Percentiles rank a stretch among this genome's conserved stretches.
Conservation (phyloP, 2,797 vertebrate species). For the Chaunax sp. region DNA sequence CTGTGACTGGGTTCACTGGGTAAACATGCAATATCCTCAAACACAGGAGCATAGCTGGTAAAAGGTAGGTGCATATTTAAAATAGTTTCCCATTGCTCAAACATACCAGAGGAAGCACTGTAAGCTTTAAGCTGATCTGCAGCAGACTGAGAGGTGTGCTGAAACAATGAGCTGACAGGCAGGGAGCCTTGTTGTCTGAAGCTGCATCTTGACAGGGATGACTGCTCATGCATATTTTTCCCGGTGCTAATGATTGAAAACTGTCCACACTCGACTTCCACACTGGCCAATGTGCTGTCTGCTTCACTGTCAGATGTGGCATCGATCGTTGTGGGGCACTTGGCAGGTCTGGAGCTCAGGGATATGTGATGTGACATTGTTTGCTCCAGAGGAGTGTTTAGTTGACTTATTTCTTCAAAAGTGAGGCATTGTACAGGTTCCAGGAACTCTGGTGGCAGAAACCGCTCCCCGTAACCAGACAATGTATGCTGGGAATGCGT, state of each 20-base stretch:
- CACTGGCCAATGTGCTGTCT: conserved; percentile 72
- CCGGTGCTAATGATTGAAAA: conserved; percentile 41
- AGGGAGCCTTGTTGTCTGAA: conserved; percentile 32
- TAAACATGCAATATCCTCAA: conserved; percentile 80
- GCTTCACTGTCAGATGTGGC: conserved; percentile 73
- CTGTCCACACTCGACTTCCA: conserved; percentile 65
- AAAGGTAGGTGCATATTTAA: conserved; percentile 72
- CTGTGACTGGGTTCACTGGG: conserved; percentile 40
- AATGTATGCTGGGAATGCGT: conserved; percentile 23
- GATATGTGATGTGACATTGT: conserved; percentile 2
- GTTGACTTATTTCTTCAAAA: conserved; percentile 76
- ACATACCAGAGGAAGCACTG: conserved; percentile 9
- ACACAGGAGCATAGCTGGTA: conserved; percentile 75
- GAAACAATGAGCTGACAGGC: conserved; percentile 44
- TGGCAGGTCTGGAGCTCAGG: not conserved
- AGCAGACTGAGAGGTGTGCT: conserved; percentile 31
- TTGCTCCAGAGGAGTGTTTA: conserved; percentile 59
- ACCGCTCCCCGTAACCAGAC: conserved; percentile 28
- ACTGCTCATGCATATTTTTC: conserved; percentile 38
- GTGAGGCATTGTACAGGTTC: conserved; percentile 73
- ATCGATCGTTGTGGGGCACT: conserved; percentile 10
- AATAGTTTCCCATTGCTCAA: conserved; percentile 66
- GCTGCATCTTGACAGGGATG: conserved; percentile 15
- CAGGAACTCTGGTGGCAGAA: conserved; percentile 41
- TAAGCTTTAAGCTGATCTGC: conserved; percentile 24